Base-by-base conservation (phyloP, 2,113 vertebrate species). In the Baryphthengus martii region DNA sequence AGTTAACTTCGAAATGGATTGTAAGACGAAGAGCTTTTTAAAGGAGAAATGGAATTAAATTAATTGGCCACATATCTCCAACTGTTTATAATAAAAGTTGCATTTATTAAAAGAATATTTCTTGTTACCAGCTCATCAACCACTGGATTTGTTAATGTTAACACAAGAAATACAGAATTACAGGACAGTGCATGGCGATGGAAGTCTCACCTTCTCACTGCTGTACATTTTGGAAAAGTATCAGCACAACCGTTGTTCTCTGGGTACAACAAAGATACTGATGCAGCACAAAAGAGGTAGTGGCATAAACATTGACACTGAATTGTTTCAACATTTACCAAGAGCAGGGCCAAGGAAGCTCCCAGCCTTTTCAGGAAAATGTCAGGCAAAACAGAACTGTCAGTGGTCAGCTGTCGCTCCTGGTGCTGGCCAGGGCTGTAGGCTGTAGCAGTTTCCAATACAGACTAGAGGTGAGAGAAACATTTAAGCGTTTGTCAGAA, bases 141-240 rank as follows among this genome's bases (percentile, higher is more conserved):
- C 19, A 11, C 23, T 25, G 45, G 17, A 17, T 42, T 53, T 39
- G 33, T 55, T 76, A 63, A 31, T 28, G 17, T 5, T 33, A 68
- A 33, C 40, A 20, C 31, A 42, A 21, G 18, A 47, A 65, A 68
- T 13, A 23, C 15, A 13, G 29, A 18, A 7, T 2, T 10, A 10
- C 1, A 18, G n/a, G 20, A 18, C 35, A 26, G 44, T 17, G 33
- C 73, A 17, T 0, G 0, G 18, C 0, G 1, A 24, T 4, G 14
- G 8, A 20, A 15, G 20, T 20, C 42, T 17, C 11, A 8, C 20
- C 10, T n/a, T 39, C 42, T 15, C 13, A 16, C 17, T 1, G 52
- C 25, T 6, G 15, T 3, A 5, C 5, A 1, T 23, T 47, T 3
- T 0, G 5, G n/a, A 49, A 44, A 50, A 44, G 24, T 7, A 62